Conservation (phyloP, 1,140 invertebrate genomes). For the Pseudomyrmex flavicornis region DNA sequence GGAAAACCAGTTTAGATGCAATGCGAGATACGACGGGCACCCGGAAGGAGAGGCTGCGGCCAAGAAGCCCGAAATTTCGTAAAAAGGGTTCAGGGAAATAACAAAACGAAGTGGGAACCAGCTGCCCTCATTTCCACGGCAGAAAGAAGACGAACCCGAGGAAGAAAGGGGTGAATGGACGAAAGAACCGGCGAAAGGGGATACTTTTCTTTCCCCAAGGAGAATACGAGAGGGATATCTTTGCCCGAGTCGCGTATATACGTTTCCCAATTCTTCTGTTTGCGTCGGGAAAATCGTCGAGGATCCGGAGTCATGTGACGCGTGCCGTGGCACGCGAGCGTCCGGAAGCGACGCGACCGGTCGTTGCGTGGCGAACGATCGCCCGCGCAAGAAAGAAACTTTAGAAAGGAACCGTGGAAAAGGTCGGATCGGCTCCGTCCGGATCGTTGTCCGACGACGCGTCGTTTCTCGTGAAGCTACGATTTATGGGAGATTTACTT, state of each 20-base stretch:
- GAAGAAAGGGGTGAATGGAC: constrained; percentile 77
- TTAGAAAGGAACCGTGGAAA: not conserved
- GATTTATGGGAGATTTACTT: constrained; percentile 19
- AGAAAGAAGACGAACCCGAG: constrained; percentile 69
- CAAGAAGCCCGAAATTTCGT: constrained; percentile 39
- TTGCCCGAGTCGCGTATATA: constrained; percentile 53
- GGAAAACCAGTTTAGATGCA: constrained; percentile 75
- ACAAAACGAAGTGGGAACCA: constrained; percentile 59
- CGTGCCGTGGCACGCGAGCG: constrained; percentile 78
- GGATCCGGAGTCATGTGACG: constrained; percentile 73
- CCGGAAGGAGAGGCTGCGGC: constrained; percentile 67
- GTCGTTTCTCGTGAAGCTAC: not conserved
- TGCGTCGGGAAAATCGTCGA: constrained; percentile 22
- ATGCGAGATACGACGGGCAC: constrained; percentile 73
- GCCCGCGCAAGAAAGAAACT: not conserved
- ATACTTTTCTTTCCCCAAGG: constrained; percentile 71
- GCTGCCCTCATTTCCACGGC: constrained; percentile 60
- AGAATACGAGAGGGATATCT: constrained; percentile 52
- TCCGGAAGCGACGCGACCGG: constrained; percentile 26
- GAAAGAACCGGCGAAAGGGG: constrained; percentile 34
- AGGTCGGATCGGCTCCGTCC: not conserved
- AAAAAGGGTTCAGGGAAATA: constrained; percentile 71
- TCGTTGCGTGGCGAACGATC: constrained; percentile 51
- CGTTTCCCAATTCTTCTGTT: constrained; percentile 72
- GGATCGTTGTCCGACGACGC: not conserved